Conservation (phyloP, 2,113 vertebrate species). For the Mastomys coucha region DNA sequence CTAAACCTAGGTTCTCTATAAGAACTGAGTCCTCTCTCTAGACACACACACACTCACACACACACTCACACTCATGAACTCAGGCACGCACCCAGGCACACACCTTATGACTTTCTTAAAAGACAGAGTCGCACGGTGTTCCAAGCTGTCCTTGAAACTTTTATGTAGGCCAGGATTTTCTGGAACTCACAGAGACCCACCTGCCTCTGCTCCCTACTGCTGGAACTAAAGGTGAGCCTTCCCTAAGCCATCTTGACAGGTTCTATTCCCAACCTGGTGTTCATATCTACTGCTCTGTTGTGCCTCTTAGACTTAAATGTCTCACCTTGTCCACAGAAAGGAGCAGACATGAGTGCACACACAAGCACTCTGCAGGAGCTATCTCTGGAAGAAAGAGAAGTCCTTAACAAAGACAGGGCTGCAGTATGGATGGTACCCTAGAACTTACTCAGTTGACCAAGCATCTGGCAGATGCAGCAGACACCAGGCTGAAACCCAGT, state of each 20-base stretch:
- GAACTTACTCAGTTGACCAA: neutral
- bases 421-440: neutral
- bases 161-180: neutral
- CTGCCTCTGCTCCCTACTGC: neutral
- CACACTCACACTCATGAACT: neutral
- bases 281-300: neutral
- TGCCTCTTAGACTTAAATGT: neutral
- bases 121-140: too few species aligned
- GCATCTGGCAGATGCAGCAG: neutral
- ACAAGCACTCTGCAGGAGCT: neutral
- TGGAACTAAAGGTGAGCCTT: neutral
- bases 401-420: neutral
- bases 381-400: neutral
- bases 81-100: neutral
- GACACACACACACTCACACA: neutral
- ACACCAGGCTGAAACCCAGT: too few species aligned
- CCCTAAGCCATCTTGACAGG: neutral
- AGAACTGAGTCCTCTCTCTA: neutral
- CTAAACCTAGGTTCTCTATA: neutral
- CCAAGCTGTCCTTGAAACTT: neutral
- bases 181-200: neutral
- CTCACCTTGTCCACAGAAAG: neutral
- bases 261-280: neutral
- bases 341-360: neutral
- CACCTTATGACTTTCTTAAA: neutral